A percentile compares a stretch with the other conserved stretches of the same genome.
Evolutionary conservation across 2,888 invertebrate species (phyloP).

Genomic region (Drosophila flavopinicola): DNA sequence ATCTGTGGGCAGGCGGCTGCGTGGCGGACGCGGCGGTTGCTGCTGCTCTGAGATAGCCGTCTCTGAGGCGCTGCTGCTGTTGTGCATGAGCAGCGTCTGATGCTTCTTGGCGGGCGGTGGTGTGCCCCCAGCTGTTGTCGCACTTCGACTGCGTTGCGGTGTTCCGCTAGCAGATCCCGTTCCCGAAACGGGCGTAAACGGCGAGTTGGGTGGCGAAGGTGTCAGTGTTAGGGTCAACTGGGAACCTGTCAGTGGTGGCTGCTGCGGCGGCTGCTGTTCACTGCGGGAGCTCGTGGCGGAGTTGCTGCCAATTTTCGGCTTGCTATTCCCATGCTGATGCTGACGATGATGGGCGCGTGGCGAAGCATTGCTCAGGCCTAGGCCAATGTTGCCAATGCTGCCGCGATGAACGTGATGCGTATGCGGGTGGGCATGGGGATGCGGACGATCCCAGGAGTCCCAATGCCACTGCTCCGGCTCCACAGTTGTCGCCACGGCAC

Average conservation of each 20-base stretch:
- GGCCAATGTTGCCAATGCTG: conserved; percentile 81
- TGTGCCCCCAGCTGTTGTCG: conserved; percentile 83
- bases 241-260: conserved; percentile 58
- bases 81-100: conserved; percentile 85
- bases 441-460: conserved; percentile 95
- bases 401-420: conserved; percentile 79
- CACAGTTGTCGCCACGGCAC: conserved; percentile 18
- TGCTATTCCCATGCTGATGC: conserved; percentile 36
- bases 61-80: conserved; percentile 33
- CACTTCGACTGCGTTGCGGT: conserved; percentile 74
- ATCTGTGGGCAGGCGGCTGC: conserved; percentile 83
- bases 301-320: conserved; percentile 23
- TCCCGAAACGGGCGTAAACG: conserved; percentile 72
- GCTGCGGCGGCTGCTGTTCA: conserved; percentile 35
- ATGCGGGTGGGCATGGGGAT: conserved; percentile 84
- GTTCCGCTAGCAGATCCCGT: conserved; percentile 73
- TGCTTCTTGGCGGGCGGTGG: conserved; percentile 92
- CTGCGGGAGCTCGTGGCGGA: conserved; percentile 41
- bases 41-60: conserved; percentile 49
- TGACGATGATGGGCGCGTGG: conserved; percentile 80
- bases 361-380: conserved; percentile 71
- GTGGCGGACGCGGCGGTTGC: conserved; percentile 62
- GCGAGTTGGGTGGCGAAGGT: conserved; percentile 84
- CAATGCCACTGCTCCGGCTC: conserved; percentile 89
- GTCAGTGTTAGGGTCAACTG: conserved; percentile 81